Evolutionary conservation across 2,797 vertebrate species (phyloP), one percentile per base, ranked within the genome.

Genomic region (Galago senegalensis): DNA sequence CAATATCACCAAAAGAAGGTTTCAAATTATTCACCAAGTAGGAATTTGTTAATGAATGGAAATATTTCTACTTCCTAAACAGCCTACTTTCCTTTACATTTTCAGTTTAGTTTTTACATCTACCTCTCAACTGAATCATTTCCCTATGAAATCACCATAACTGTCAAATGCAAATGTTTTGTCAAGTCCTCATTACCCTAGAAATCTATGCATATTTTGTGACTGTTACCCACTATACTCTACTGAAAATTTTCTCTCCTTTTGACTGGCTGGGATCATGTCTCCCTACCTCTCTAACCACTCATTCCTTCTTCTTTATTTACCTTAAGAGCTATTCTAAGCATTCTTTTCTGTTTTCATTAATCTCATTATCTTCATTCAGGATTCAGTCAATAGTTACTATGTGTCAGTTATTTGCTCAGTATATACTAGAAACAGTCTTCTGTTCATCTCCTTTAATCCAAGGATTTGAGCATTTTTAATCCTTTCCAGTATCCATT

Each of bases 401-500:
- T 61, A 72, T 83, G 8, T 56, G 3, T 92, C 17, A 1, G 4
- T 79, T 88, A 7, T 85, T 1, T 92, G 5, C 37, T 77, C 43
- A 43, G 4, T 69, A 67, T 93, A 80, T 31, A 81, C 53, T 70
- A 61, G n/a, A 89, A 87, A 79, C 43, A 81, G n/a, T 67, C 31
- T 93, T 75, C 21, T 63, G 0, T n/a, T 5, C 14, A 88, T 82
- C 16, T 96, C 46, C 61, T 94, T 79, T 90, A 92, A 81, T 67
- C n/a, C 61, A 90, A 16, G 94, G 46, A 91, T 85, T 90, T 61
- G 17, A 56, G 18, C 31, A 14, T 83, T 83, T 92, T 86, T 81
- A 85, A n/a, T 18, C 79, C 25, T 63, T 97, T 90, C 67, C 60
- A 86, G 8, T 84, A 82, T 91, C 88, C n/a, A 40, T 69, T 21